Conservation (phyloP, 2,888 invertebrate genomes). For the Thecophora atra region DNA sequence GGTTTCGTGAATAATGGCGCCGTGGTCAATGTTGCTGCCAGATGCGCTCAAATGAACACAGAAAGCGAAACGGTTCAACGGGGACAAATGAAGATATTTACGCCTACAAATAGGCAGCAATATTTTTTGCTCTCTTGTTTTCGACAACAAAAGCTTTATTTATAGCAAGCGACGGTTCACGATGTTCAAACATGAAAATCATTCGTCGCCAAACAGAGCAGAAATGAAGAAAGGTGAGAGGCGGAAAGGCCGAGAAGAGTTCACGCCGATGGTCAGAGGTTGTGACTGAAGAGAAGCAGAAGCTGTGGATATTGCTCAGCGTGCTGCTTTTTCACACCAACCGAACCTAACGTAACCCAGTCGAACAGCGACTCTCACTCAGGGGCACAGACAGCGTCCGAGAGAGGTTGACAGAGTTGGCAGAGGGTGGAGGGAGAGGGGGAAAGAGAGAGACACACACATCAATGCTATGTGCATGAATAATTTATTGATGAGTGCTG, state of each 20-base stretch:
- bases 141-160: conserved; percentile 27
- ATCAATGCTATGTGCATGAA: conserved; percentile 1
- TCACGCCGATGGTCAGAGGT: not conserved
- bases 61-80: not conserved
- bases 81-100: conserved; percentile 6
- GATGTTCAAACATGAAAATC: conserved; percentile 11
- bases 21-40: not conserved
- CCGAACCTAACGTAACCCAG: not conserved
- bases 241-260: not conserved
- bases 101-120: conserved; percentile 21
- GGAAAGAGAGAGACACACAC: not conserved
- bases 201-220: conserved; percentile 1
- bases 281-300: too few relatives aligned
- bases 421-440: too few relatives aligned
- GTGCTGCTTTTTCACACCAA: not conserved
- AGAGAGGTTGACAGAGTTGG: too few relatives aligned
- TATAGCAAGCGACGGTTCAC: not conserved
- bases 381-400: not conserved
- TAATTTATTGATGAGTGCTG: conserved; percentile 15
- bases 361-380: not conserved
- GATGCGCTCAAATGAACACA: not conserved
- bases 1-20: not conserved
- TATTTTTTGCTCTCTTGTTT: conserved; percentile 19
- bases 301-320: not conserved
- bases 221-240: not conserved